These are phyloP conservation scores for Gymnodraco acuticeps DNA, from an alignment of 2,797 vertebrate species.

Conservation along the genomic window DNA sequence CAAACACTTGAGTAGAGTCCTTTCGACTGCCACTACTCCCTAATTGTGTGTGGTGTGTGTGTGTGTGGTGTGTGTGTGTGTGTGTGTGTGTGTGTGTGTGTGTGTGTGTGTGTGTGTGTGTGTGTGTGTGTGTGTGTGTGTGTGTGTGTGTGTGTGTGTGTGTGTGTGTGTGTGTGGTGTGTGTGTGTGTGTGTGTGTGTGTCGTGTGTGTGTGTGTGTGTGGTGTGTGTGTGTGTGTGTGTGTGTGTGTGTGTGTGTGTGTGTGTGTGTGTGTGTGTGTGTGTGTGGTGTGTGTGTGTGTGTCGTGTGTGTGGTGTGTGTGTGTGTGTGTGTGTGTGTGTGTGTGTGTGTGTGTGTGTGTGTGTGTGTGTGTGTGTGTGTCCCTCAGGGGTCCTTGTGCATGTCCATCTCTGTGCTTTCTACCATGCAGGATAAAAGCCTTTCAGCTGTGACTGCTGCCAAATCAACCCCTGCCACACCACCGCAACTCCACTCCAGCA, in stretches of 20 bases:
- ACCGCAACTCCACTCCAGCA: conserved; percentile 73
- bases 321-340: conserved; percentile 24
- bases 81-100: conserved; percentile 29
- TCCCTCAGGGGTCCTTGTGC: conserved; percentile 69
- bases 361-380: conserved; percentile 20
- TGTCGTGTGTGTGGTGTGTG: conserved; percentile 26
- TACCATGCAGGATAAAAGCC: conserved; percentile 81
- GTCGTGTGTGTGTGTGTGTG: conserved; percentile 24
- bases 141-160: conserved; percentile 26
- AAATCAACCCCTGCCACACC: conserved; percentile 77
- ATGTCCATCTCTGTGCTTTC: conserved; percentile 80
- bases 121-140: conserved; percentile 6
- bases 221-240: conserved; percentile 21
- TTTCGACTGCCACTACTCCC: conserved; percentile 45
- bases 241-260: conserved; percentile 15
- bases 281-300: conserved; percentile 20
- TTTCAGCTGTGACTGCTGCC: conserved; percentile 81
- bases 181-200: conserved; percentile 35
- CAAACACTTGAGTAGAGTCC: conserved; percentile 65
- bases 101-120: conserved; percentile 28
- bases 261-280: conserved; percentile 17
- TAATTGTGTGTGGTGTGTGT: conserved; percentile 29
- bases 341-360: conserved; percentile 14
- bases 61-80: conserved; percentile 30
- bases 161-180: neutral